Evolutionary conservation across 2,888 invertebrate genomes (phyloP), one percentile per base, ranked within the genome.

Genomic region (Amaurobius ferox): DNA sequence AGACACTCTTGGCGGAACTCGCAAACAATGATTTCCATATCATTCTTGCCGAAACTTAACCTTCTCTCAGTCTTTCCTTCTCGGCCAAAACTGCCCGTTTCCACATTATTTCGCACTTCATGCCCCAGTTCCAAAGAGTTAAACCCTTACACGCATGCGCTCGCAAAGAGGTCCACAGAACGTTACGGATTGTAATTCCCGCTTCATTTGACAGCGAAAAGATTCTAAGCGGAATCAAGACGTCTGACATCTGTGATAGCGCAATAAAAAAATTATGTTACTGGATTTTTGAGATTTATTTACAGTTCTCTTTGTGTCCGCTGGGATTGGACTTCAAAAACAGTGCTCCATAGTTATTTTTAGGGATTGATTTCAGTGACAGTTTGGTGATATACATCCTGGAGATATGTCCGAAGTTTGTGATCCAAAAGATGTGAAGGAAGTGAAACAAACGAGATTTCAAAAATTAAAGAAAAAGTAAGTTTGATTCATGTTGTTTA

Each of bases 381-480:
- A n/a, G n/a, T n/a, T n/a, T n/a, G n/a, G n/a, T n/a, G n/a, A n/a
- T n/a, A n/a, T n/a, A n/a, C n/a, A 35, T 9, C 5, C 6, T 35
- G 6, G 35, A 35, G 9, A 9, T 5, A 35, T 35, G 19, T 55
- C 23, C 23, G 55, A 55, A 23, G 55, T 23, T 3, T 23, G 23
- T 6, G 55, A 55, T 23, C 23, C 23, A 11, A 55, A 55, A 55
- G 83, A 83, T 28, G 64, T 83, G n/a, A 68, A 81, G 44, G 80
- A 80, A 19, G 70, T 64, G 16, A 83, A 83, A 13, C 83, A 71
- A 23, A 77, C 77, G 5, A 44, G 83, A 39, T 83, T 83, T 32
- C 83, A 83, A 23, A 83, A 83, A 23, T 66, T 83, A n/a, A 83
- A 83, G 40, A 83, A 83, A 48, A 83, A 83, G 83, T 83, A 83